Evolutionary conservation across 2,797 vertebrate genomes (phyloP).

Genomic region (Diplodus sargus): DNA sequence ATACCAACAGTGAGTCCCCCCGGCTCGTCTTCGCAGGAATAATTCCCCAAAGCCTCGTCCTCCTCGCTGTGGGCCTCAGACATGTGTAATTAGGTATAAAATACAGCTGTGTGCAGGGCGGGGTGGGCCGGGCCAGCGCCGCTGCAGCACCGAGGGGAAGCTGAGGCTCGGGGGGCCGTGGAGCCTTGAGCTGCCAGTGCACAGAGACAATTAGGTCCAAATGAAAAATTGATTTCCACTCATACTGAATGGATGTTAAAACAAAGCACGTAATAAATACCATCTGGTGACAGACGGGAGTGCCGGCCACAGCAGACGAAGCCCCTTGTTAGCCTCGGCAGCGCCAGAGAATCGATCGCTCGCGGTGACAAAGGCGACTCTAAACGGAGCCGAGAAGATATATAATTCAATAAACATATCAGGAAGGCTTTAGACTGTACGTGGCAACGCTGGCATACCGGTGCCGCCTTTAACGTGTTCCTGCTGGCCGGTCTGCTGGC

Average conservation of each 20-base stretch:
- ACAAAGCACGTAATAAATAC: constrained; percentile 82
- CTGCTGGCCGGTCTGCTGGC: constrained; percentile 1
- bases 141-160: constrained; percentile 48
- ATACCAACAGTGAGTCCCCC: constrained; percentile 53
- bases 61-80: constrained; percentile 59
- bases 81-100: constrained; percentile 83
- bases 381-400: constrained; percentile 65
- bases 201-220: constrained; percentile 81
- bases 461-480: constrained; percentile 57
- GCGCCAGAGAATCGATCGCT: constrained; percentile 77
- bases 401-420: constrained; percentile 81
- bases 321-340: constrained; percentile 78
- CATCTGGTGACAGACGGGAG: constrained; percentile 76
- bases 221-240: constrained; percentile 85
- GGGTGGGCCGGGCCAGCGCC: constrained; percentile 29
- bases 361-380: constrained; percentile 73
- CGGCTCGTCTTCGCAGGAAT: constrained; percentile 46
- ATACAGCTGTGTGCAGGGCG: constrained; percentile 68
- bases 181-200: constrained; percentile 76
- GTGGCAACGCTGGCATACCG: constrained; percentile 50
- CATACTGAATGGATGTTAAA: constrained; percentile 84
- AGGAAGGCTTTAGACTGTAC: constrained; percentile 51
- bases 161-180: constrained; percentile 33
- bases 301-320: constrained; percentile 69
- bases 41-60: constrained; percentile 68